Conservation (phyloP, 2,888 invertebrate species). For the Penaeus monodon region DNA sequence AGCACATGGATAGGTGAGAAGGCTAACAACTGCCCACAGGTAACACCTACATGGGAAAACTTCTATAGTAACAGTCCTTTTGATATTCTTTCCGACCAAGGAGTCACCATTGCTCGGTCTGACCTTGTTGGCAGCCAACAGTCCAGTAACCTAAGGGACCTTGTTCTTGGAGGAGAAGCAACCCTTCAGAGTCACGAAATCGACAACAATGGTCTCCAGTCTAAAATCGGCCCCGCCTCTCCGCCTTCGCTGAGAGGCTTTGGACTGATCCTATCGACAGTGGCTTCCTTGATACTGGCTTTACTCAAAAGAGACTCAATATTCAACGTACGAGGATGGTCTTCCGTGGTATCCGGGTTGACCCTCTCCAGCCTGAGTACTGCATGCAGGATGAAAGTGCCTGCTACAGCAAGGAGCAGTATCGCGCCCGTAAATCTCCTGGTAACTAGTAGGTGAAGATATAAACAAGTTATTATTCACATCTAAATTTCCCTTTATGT, state of each 20-base stretch:
- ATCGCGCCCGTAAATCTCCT: not conserved
- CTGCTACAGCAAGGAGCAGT: conserved; percentile 12
- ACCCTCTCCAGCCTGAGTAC: conserved; percentile 14
- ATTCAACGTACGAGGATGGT: conserved; percentile 6
- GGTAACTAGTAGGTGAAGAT: not conserved
- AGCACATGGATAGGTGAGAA: no score
- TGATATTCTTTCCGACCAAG: conserved; percentile 70
- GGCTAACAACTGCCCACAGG: no score
- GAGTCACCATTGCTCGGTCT: conserved; percentile 56
- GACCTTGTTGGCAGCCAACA: not conserved
- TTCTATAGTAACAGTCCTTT: conserved; percentile 83
- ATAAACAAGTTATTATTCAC: not conserved
- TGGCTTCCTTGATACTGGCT: no score
- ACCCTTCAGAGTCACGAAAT: no score
- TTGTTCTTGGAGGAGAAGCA: no score
- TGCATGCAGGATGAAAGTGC: not conserved
- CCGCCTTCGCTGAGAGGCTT: no score
- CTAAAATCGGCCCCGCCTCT: no score
- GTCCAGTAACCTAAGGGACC: no score
- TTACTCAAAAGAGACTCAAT: no score
- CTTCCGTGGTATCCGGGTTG: not conserved
- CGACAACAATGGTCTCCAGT: no score
- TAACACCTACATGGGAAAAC: no score
- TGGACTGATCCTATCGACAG: conserved; percentile 1
- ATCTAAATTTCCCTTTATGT: not conserved